These are phyloP conservation scores for Scylla paramamosain DNA, from an alignment of 1,140 invertebrate genomes.

Conservation along the genomic window DNA sequence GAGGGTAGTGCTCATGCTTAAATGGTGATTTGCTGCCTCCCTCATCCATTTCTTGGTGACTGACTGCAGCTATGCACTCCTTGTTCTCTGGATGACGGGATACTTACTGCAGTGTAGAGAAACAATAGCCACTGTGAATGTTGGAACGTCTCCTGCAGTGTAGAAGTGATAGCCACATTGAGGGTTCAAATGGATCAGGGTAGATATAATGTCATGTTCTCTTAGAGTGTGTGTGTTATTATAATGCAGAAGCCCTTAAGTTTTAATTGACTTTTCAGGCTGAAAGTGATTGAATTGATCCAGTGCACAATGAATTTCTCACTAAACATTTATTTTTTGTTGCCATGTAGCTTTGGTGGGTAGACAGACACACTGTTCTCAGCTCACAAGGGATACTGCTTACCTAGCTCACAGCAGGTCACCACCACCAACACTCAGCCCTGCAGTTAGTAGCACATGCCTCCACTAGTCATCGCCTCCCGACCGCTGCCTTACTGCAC, in stretches of 20 bases:
- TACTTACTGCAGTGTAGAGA: background rate
- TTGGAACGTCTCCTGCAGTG: background rate
- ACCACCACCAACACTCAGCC: background rate
- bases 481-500: background rate
- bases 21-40: background rate
- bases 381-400: background rate
- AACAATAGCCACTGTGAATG: background rate
- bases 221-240: background rate
- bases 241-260: background rate
- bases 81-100: background rate
- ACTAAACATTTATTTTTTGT: background rate
- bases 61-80: background rate
- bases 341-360: background rate
- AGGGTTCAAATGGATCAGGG: background rate
- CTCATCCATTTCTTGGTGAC: background rate
- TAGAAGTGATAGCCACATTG: background rate
- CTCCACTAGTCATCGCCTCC: constrained; percentile 18
- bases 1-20: constrained; percentile 11
- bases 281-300: background rate
- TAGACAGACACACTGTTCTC: background rate
- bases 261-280: background rate
- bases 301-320: background rate
- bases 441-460: constrained; percentile 7
- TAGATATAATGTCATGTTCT: background rate
- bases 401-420: background rate